Percentiles rank a stretch among this genome's conserved stretches.
Evolutionary conservation across 2,888 invertebrate genomes (phyloP).

Genomic region (Lampropteryx suffumata): DNA sequence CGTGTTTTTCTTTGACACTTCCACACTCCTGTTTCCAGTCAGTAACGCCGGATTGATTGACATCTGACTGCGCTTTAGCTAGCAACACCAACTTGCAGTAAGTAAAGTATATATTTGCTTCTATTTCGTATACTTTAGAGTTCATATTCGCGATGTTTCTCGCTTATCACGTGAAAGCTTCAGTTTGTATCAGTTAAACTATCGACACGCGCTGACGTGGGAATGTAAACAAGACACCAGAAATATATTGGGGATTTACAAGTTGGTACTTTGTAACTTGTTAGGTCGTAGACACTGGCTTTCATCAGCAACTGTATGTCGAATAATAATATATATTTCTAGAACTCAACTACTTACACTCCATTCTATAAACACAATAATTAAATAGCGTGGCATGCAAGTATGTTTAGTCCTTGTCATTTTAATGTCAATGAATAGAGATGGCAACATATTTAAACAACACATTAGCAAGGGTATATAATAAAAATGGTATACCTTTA

Average conservation of each 20-base stretch:
- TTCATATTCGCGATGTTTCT: conserved; percentile 32
- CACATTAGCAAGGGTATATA: too few relatives aligned
- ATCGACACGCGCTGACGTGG: conserved; percentile 71
- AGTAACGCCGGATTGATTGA: conserved; percentile 56
- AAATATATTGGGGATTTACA: conserved; percentile 54
- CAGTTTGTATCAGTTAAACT: conserved; percentile 45
- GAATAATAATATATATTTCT: too few relatives aligned
- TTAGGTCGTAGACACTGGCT: conserved; percentile 20
- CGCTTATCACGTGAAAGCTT: conserved; percentile 31
- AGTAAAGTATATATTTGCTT: conserved; percentile 9
- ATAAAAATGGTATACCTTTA: too few relatives aligned
- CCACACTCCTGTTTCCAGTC: conserved; percentile 47
- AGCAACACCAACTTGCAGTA: conserved; percentile 23
- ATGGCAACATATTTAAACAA: too few relatives aligned
- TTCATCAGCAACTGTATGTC: too few relatives aligned
- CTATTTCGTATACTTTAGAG: conserved; percentile 35
- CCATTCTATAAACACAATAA: too few relatives aligned
- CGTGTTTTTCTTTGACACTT: conserved; percentile 42
- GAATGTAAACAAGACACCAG: conserved; percentile 69
- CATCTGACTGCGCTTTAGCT: conserved; percentile 49
- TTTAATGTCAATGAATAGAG: too few relatives aligned
- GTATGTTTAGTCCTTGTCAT: too few relatives aligned
- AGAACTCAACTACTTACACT: too few relatives aligned
- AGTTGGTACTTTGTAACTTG: conserved; percentile 40
- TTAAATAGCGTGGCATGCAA: too few relatives aligned